phyloP scores from a whole-genome alignment of 2,888 invertebrate genomes.

The Perdita meconis region DNA sequence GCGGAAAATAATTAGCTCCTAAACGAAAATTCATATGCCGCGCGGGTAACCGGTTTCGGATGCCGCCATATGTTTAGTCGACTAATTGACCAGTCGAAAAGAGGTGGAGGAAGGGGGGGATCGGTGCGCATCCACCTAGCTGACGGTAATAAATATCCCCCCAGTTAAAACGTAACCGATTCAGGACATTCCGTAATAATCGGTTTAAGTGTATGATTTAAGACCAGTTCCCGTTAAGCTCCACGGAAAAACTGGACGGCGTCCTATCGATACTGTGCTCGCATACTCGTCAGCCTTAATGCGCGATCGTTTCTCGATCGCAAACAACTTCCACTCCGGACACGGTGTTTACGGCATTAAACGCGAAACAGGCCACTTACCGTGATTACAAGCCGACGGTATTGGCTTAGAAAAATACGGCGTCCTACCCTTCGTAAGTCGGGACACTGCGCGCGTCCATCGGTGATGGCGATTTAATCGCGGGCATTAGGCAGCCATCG shows the following conservation, averaged over 20 bases:
- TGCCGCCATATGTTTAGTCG: constrained; percentile 36
- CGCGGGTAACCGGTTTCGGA: constrained; percentile 45
- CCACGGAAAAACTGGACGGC: constrained; percentile 38
- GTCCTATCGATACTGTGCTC: constrained; percentile 29
- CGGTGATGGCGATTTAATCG: constrained; percentile 40
- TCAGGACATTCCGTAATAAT: constrained; percentile 52
- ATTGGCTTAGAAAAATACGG: constrained; percentile 37
- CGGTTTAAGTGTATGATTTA: constrained; percentile 55
- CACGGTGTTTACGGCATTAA: constrained; percentile 51
- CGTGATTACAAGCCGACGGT: constrained; percentile 54
- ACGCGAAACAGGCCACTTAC: constrained; percentile 43
- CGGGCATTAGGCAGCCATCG: constrained; percentile 57
- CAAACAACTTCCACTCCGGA: constrained; percentile 39
- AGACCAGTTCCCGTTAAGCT: constrained; percentile 48
- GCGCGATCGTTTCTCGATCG: constrained; percentile 47
- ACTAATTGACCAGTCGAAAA: constrained; percentile 44
- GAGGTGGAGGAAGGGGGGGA: too few relatives aligned
- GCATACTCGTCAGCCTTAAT: constrained; percentile 24
- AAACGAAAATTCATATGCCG: constrained; percentile 35
- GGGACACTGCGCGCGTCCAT: constrained; percentile 20
- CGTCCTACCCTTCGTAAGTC: background rate
- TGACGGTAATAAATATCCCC: constrained; percentile 48
- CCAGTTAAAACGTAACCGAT: constrained; percentile 48
- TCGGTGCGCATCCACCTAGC: constrained; percentile 26
- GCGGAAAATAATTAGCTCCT: constrained; percentile 37